Percentiles rank a stretch among this genome's conserved stretches.
These are phyloP conservation scores for Oplegnathus fasciatus DNA, from an alignment of 2,113 vertebrate genomes.

Conservation along the genomic window DNA sequence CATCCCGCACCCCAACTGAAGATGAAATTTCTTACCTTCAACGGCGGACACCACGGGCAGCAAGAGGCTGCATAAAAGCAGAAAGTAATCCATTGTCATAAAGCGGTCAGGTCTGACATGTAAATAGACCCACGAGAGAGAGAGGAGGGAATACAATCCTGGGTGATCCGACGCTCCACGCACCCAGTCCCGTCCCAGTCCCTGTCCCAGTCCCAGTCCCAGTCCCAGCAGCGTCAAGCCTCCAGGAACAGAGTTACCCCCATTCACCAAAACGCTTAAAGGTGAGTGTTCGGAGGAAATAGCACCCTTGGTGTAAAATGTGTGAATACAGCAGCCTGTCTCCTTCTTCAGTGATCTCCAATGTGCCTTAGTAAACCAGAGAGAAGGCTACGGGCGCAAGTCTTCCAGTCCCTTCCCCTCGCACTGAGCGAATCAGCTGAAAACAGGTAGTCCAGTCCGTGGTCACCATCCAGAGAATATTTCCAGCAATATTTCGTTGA, in stretches of 20 bases:
- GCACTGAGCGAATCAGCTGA: slow-evolving; percentile 43
- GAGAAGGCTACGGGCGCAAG: slow-evolving; percentile 43
- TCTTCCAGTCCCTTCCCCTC: slow-evolving; percentile 55
- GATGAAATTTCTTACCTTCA: slow-evolving; percentile 82
- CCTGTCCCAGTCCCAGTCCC: slow-evolving; percentile 72
- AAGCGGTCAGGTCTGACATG: slow-evolving; percentile 80
- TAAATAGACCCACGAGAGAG: slow-evolving; percentile 78
- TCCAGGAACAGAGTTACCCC: slow-evolving; percentile 70
- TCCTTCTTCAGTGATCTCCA: slow-evolving; percentile 53
- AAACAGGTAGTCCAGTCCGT: slow-evolving; percentile 71
- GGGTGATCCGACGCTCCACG: slow-evolving; percentile 71
- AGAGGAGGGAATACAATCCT: slow-evolving; percentile 70
- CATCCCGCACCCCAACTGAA: slow-evolving; percentile 14
- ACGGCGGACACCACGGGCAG: slow-evolving; percentile 83
- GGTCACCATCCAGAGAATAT: slow-evolving; percentile 70
- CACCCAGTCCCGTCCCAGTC: slow-evolving; percentile 73
- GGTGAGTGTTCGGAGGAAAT: slow-evolving; percentile 38
- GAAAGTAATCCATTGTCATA: slow-evolving; percentile 89
- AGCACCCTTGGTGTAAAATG: slow-evolving; percentile 19
- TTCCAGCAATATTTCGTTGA: slow-evolving; percentile 50
- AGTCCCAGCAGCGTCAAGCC: slow-evolving; percentile 72
- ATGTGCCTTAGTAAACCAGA: slow-evolving; percentile 47
- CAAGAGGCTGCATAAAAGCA: slow-evolving; percentile 86
- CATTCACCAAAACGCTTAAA: slow-evolving; percentile 73
- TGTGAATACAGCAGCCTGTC: slow-evolving; percentile 32